These are phyloP conservation scores for Choristoneura fumiferana DNA, from an alignment of 1,140 invertebrate genomes.

Conservation along the genomic window DNA sequence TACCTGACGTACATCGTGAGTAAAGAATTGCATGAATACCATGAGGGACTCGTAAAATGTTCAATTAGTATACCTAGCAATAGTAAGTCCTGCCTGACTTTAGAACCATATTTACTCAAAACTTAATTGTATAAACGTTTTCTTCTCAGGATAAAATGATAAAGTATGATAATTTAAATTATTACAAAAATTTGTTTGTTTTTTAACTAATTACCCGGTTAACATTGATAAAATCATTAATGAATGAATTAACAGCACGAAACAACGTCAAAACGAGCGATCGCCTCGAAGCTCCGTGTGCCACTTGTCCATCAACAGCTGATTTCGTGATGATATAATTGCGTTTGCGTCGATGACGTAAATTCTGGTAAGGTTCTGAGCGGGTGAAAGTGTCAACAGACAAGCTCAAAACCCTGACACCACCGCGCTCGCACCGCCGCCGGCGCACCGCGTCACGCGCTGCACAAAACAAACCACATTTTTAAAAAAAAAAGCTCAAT, in stretches of 20 bases:
- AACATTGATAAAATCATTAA: constrained; percentile 4
- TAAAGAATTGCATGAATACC: too few species aligned
- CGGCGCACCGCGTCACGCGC: background rate
- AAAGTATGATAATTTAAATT: too few species aligned
- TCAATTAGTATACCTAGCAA: too few species aligned
- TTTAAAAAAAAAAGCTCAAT: too few species aligned
- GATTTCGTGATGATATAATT: constrained; percentile 66
- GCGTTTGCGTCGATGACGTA: constrained; percentile 40
- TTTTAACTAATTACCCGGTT: constrained; percentile 1
- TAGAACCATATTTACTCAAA: too few species aligned
- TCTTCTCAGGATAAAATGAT: too few species aligned
- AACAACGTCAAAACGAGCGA: constrained; percentile 1
- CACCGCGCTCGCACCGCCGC: background rate
- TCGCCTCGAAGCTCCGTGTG: constrained; percentile 24
- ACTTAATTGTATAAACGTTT: too few species aligned
- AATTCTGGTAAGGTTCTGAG: constrained; percentile 39
- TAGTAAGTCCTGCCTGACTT: too few species aligned
- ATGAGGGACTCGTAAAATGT: too few species aligned
- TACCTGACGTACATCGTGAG: too few species aligned
- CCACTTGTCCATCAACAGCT: constrained; percentile 37
- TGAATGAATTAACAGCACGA: background rate
- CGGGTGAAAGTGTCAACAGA: constrained; percentile 61
- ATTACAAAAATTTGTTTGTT: too few species aligned
- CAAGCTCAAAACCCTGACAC: constrained; percentile 43
- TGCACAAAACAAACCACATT: too few species aligned